These are phyloP conservation scores for Synodontis membranacea DNA, from an alignment of 2,113 vertebrate species.

Conservation along the genomic window DNA sequence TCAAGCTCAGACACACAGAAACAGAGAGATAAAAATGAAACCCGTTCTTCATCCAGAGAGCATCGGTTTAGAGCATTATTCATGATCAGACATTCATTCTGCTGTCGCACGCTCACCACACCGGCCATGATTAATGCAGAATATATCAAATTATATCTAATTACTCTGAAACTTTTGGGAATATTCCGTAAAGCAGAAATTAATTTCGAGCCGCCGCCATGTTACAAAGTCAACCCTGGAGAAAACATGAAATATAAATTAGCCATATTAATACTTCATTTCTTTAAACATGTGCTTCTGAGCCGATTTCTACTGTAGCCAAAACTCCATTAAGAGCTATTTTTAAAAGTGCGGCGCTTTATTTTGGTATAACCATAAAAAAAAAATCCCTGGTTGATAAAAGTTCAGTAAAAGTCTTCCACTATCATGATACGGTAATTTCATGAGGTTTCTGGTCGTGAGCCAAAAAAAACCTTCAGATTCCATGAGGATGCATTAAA, in stretches of 20 bases:
- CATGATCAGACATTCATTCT: neutral
- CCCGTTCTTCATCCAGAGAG: neutral
- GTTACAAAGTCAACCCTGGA: neutral
- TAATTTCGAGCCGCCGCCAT: neutral
- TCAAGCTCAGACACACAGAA: neutral
- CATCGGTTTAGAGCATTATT: neutral
- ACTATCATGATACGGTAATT: neutral
- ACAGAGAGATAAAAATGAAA: neutral
- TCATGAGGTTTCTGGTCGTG: neutral
- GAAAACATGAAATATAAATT: neutral
- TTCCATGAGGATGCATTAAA: neutral
- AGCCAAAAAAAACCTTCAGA: neutral
- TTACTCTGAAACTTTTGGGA: neutral
- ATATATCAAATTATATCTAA: neutral
- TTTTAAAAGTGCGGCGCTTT: neutral
- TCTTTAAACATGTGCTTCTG: neutral
- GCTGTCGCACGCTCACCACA: neutral
- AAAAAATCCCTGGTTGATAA: neutral
- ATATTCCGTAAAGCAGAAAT: neutral
- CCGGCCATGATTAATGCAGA: too few species aligned
- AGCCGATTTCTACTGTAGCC: neutral
- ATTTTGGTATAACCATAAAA: slow-evolving; percentile 1
- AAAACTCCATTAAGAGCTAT: neutral
- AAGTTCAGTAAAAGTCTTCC: neutral
- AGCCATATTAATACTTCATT: neutral